phyloP scores from a whole-genome alignment of 2,113 vertebrate species.

The Merops nubicus region DNA sequence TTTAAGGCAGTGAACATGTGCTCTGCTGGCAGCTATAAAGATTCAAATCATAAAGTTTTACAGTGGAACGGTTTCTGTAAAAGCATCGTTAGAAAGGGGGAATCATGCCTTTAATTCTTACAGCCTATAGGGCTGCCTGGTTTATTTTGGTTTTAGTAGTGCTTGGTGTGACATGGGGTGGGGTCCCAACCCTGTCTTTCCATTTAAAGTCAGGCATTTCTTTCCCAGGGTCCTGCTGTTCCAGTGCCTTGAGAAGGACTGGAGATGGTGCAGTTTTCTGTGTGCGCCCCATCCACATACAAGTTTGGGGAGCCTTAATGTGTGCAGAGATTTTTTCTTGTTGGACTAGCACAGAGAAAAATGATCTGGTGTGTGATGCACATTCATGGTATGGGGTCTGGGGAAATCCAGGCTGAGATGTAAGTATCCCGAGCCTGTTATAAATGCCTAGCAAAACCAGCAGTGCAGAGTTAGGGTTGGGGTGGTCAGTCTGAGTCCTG shows the following conservation, averaged over 20 bases:
- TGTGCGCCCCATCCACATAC: accelerated
- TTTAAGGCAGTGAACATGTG: slow-evolving; percentile 84
- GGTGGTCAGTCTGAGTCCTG: neutral
- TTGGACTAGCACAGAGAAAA: neutral
- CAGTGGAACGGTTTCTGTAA: slow-evolving; percentile 86
- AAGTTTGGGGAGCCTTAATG: neutral
- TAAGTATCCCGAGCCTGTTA: neutral
- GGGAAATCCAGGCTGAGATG: neutral
- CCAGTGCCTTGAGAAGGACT: neutral
- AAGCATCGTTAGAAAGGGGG: slow-evolving; percentile 83
- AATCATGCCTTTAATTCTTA: slow-evolving; percentile 84
- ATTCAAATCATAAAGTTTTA: slow-evolving; percentile 89
- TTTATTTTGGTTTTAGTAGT: slow-evolving; percentile 74
- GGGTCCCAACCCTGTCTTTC: slow-evolving; percentile 37
- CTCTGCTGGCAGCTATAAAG: slow-evolving; percentile 84
- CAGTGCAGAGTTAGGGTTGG: neutral
- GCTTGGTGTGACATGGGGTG: slow-evolving; percentile 61
- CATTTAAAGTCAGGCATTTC: slow-evolving; percentile 59
- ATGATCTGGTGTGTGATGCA: neutral
- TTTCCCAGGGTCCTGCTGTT: neutral
- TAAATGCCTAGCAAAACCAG: neutral
- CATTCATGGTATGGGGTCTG: neutral
- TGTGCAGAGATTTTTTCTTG: neutral
- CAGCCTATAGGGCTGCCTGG: slow-evolving; percentile 78
- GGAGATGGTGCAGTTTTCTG: neutral